Conservation (phyloP, 2,113 vertebrate species). For the Oryzias melastigma region DNA sequence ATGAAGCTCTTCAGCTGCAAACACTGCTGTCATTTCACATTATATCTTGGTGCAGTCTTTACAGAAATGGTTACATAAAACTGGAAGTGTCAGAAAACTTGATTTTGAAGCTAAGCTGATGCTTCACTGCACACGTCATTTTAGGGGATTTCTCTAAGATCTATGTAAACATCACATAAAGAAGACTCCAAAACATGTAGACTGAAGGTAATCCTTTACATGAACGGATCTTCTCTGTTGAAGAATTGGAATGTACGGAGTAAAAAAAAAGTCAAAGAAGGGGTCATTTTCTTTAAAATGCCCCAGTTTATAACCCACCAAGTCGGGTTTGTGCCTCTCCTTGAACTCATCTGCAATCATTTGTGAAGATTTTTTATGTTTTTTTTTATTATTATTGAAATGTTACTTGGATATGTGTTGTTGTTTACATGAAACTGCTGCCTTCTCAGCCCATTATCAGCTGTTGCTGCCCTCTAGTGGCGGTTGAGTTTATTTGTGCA, state of each 20-base stretch:
- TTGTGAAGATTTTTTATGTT: not conserved
- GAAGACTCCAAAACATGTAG: too few species aligned
- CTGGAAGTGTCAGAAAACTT: too few species aligned
- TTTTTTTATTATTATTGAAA: not conserved
- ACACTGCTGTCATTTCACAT: too few species aligned
- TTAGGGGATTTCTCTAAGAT: too few species aligned
- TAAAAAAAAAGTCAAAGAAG: not conserved
- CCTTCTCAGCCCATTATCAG: slow-evolving; percentile 15
- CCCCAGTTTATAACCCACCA: not conserved
- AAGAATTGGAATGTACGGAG: slow-evolving; percentile 8
- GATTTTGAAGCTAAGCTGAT: too few species aligned
- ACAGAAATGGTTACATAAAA: too few species aligned
- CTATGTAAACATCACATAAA: too few species aligned
- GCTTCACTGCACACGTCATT: too few species aligned
- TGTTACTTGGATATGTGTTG: not conserved
- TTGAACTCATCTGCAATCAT: not conserved
- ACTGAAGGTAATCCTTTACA: too few species aligned
- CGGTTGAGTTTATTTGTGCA: not conserved
- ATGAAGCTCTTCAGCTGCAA: too few species aligned
- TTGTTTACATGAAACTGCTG: slow-evolving; percentile 52
- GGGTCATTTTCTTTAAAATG: not conserved
- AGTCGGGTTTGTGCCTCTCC: not conserved
- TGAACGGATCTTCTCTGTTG: not conserved
- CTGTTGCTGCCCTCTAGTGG: slow-evolving; percentile 37
- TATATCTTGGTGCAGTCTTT: too few species aligned